Evolutionary conservation across 1,140 invertebrate species (phyloP), one percentile per base, ranked within the genome.

Genomic region (Cataglyphis hispanica): DNA sequence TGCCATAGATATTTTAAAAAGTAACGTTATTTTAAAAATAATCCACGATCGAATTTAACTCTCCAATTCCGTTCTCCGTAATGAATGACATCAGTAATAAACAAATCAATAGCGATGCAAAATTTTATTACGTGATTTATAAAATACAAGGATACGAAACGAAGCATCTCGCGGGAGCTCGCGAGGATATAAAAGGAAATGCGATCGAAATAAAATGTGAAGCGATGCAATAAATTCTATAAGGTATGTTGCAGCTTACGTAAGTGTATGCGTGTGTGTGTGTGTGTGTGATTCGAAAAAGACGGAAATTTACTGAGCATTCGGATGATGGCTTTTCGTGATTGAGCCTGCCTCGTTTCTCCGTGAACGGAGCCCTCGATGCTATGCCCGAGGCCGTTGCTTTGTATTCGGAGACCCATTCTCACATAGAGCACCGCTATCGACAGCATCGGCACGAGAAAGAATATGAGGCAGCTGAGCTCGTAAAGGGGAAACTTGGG

Each of bases 381-480:
- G 11, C 22, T 90, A 37, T 19, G 70, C 2, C 27, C 87, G 31
- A 88, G 74, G 76, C 96, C 95, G 91, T 96, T 96, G 81, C 93
- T 96, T 53, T 96, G 95, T 90, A 98, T 98, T 87, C 96, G 95
- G 0, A 97, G 91, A 0, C 97, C 98, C 96, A 98, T 98, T 81
- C 96, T 95, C 2, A 96, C 96, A 92, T 98, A 98, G 1, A 98
- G 95, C 25, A 97, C 94, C 1, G 97, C 95, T 64, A 99, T 98
- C 2, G 98, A 95, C 5, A 97, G 60, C 96, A 98, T 97, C 0
- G 98, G 98, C 43, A 98, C 95, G 37, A 98, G 94, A 94, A 99
- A 98, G 94, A 98, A 98, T 40, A 98, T 92, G 27, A 98, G 93
- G 74, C 97, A 97, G 91, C 97, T 98, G n/a, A 98, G 91, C 93